These are phyloP conservation scores for Corythoichthys intestinalis DNA, from an alignment of 2,113 vertebrate species.

Conservation along the genomic window DNA sequence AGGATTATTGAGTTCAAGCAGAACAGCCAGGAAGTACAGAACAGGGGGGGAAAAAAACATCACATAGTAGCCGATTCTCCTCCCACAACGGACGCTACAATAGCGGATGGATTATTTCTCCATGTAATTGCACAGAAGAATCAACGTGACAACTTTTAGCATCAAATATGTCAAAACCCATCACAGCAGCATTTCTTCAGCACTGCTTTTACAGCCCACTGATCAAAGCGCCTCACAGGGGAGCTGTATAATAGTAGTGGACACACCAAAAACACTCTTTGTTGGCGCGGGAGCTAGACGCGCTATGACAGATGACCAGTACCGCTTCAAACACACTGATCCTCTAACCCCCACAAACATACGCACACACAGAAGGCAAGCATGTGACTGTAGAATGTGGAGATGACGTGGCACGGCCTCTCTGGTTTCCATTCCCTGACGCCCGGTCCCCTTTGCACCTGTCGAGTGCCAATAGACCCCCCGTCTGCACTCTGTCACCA, in stretches of 20 bases:
- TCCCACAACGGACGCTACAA: constrained; percentile 25
- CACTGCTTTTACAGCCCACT: constrained; percentile 27
- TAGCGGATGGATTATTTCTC: constrained; percentile 16
- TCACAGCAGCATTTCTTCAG: constrained; percentile 14
- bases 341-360: constrained; percentile 23
- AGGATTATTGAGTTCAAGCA: constrained; percentile 71
- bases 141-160: constrained; percentile 22
- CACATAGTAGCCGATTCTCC: constrained; percentile 32
- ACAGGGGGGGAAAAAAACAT: constrained; percentile 19
- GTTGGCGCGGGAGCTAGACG: constrained; percentile 37
- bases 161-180: constrained; percentile 36
- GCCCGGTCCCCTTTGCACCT: constrained; percentile 79
- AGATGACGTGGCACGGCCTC: constrained; percentile 53
- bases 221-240: constrained; percentile 43
- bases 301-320: constrained; percentile 53
- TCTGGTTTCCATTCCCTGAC: constrained; percentile 73
- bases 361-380: constrained; percentile 16
- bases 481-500: constrained; percentile 82
- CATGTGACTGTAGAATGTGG: constrained; percentile 47
- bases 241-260: constrained; percentile 24
- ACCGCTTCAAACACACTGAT: constrained; percentile 46
- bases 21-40: constrained; percentile 59
- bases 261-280: constrained; percentile 42
- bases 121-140: constrained; percentile 19
- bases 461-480: constrained; percentile 83